A percentile compares a stretch with the other conserved stretches of the same genome.
These are phyloP conservation scores for Taenioides sp. DNA, from an alignment of 2,797 vertebrate species.

Conservation along the genomic window DNA sequence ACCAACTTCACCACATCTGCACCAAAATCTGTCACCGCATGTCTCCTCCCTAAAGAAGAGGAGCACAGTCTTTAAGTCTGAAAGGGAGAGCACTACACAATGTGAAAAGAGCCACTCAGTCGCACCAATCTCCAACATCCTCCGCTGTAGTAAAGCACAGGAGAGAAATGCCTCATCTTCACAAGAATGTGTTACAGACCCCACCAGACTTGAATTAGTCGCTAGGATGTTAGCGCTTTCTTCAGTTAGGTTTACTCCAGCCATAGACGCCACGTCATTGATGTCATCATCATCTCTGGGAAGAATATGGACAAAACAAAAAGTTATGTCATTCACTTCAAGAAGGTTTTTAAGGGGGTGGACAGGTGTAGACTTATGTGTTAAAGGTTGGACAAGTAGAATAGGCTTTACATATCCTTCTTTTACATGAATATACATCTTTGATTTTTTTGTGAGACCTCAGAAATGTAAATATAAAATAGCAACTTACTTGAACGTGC, in stretches of 20 bases:
- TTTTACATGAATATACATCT: background rate
- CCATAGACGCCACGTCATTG: constrained; percentile 98
- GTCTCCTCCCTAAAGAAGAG: constrained; percentile 81
- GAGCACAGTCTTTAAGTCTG: background rate
- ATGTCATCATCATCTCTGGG: constrained; percentile 96
- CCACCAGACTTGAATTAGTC: constrained; percentile 93
- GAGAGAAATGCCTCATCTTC: constrained; percentile 94
- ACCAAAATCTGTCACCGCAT: constrained; percentile 90
- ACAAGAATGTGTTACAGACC: constrained; percentile 91
- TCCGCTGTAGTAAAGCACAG: constrained; percentile 84
- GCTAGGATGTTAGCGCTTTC: constrained; percentile 95
- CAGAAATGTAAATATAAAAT: background rate
- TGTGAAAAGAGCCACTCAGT: background rate
- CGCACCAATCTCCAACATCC: constrained; percentile 92
- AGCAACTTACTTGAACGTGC: constrained; percentile 88
- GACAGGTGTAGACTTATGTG: background rate
- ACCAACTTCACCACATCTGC: constrained; percentile 90
- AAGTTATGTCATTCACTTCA: background rate
- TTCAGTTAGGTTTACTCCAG: constrained; percentile 94
- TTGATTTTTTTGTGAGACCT: background rate
- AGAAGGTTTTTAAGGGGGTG: background rate
- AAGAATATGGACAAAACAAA: constrained; percentile 3
- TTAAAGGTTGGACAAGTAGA: background rate
- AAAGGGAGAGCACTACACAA: no score
- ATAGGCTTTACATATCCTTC: background rate